Conservation (phyloP, 2,888 invertebrate genomes). For the Kryphioiulus occultus region DNA sequence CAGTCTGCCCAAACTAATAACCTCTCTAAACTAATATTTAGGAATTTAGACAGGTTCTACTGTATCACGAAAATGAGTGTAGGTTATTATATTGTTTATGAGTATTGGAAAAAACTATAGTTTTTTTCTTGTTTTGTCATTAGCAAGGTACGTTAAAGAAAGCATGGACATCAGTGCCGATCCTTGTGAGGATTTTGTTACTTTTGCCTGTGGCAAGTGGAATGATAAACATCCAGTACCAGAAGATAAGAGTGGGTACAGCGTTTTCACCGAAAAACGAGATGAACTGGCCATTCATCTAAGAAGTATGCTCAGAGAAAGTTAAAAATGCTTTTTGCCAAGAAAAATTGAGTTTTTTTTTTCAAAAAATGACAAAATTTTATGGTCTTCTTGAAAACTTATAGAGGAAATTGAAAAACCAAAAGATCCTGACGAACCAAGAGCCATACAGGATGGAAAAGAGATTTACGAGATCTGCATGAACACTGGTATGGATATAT, state of each 20-base stretch:
- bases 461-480: constrained; percentile 48
- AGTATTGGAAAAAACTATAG: too few relatives aligned
- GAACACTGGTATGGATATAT: constrained; percentile 48
- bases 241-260: constrained; percentile 52
- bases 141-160: constrained; percentile 47
- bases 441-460: constrained; percentile 46
- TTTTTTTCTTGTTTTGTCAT: not conserved
- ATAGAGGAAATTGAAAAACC: constrained; percentile 51
- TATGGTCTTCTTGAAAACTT: too few relatives aligned
- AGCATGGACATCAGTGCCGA: constrained; percentile 61
- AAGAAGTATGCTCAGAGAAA: constrained; percentile 16
- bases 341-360: too few relatives aligned
- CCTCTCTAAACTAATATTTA: too few relatives aligned
- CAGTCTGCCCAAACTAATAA: too few relatives aligned
- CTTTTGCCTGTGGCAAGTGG: constrained; percentile 66
- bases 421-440: constrained; percentile 22
- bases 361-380: not conserved
- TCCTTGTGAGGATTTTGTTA: constrained; percentile 66
- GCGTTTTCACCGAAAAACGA: constrained; percentile 42
- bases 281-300: constrained; percentile 43
- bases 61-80: too few relatives aligned
- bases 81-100: too few relatives aligned
- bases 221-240: constrained; percentile 62
- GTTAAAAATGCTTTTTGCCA: not conserved
- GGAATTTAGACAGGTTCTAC: too few relatives aligned